phyloP scores from a whole-genome alignment of 2,113 vertebrate genomes.

The Patagioenas fasciata region DNA sequence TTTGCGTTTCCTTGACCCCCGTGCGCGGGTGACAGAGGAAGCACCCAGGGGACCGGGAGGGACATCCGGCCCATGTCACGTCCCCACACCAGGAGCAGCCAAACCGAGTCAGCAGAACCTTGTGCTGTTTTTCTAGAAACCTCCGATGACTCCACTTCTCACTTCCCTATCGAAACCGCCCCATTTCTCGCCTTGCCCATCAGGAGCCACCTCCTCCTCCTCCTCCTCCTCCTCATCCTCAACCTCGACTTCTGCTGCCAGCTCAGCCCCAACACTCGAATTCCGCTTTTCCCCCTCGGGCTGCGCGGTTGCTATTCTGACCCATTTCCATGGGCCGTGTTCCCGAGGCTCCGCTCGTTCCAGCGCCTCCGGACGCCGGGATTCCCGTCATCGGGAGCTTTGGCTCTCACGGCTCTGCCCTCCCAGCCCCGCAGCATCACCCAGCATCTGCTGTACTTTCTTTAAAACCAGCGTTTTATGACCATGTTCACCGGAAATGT shows the following conservation, averaged over 20 bases:
- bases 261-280: neutral
- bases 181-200: neutral
- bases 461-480: too few relatives aligned
- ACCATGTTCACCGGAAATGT: rapidly evolving
- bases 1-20: neutral
- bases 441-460: too few relatives aligned
- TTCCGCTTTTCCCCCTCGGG: neutral
- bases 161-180: neutral
- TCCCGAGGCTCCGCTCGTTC: neutral
- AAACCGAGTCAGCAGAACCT: too few relatives aligned
- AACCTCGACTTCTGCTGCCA: neutral
- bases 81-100: neutral
- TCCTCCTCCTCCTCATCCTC: neutral
- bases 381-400: neutral
- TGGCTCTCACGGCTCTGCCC: neutral
- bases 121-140: neutral
- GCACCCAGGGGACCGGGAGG: neutral
- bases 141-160: neutral
- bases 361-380: neutral
- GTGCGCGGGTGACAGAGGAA: rapidly evolving
- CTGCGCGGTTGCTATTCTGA: neutral
- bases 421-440: neutral
- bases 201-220: neutral
- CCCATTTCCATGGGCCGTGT: neutral
- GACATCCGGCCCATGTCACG: neutral